These are phyloP conservation scores for Megalops cyprinoides DNA, from an alignment of 2,797 vertebrate genomes.

Conservation along the genomic window DNA sequence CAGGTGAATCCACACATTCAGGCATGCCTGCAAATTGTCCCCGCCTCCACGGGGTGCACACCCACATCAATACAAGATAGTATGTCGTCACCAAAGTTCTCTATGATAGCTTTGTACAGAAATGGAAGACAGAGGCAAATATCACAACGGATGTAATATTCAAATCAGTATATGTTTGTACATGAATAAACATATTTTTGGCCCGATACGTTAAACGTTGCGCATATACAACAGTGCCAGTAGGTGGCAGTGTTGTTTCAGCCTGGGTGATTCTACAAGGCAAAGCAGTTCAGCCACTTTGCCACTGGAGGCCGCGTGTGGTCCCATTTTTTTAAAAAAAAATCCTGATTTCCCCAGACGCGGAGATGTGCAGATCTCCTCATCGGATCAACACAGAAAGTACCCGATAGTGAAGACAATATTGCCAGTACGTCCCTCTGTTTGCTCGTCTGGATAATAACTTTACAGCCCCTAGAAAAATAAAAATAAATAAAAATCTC, in stretches of 20 bases:
- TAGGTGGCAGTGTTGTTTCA: constrained; percentile 24
- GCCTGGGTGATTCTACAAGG: not conserved
- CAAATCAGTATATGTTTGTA: too few species aligned
- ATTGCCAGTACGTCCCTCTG: constrained; percentile 12
- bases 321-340: not conserved
- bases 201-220: too few species aligned
- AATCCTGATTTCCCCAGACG: not conserved
- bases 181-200: too few species aligned
- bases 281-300: not conserved
- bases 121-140: too few species aligned
- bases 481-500: not conserved
- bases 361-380: constrained; percentile 9
- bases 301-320: constrained; percentile 11
- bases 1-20: too few species aligned
- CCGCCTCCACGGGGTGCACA: too few species aligned
- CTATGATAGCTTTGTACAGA: too few species aligned
- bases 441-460: constrained; percentile 12
- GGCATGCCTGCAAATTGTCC: too few species aligned
- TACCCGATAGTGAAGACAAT: not conserved
- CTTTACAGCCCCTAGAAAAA: not conserved
- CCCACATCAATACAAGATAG: too few species aligned
- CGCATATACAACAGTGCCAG: not conserved
- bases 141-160: too few species aligned
- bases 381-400: not conserved
- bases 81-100: too few species aligned